These are phyloP conservation scores for Gallinago jamesoni DNA, from an alignment of 2,113 vertebrate genomes.

Conservation along the genomic window DNA sequence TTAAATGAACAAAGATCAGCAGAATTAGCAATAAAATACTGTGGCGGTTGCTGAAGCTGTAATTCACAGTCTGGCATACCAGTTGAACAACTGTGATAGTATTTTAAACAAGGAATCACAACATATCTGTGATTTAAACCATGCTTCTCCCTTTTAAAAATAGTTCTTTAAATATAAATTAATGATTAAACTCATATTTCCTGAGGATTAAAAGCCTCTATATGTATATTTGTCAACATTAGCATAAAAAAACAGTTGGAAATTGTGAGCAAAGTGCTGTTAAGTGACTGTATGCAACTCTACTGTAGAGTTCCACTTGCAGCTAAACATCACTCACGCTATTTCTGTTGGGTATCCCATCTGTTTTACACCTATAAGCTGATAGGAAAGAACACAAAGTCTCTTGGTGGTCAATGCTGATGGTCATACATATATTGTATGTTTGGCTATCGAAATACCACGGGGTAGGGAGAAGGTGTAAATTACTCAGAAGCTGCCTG, in stretches of 20 bases:
- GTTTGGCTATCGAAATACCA: neutral
- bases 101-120: neutral
- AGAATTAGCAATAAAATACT: neutral
- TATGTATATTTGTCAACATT: neutral
- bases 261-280: neutral
- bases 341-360: neutral
- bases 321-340: neutral
- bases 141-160: neutral
- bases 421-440: neutral
- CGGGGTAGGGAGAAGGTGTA: neutral
- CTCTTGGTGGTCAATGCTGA: neutral
- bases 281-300: neutral
- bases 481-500: slow-evolving; percentile 27
- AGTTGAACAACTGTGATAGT: neutral
- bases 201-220: neutral
- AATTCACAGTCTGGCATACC: neutral
- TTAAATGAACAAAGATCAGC: neutral
- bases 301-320: neutral
- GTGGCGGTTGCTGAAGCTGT: neutral
- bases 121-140: neutral
- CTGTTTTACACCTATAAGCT: slow-evolving; percentile 4
- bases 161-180: neutral
- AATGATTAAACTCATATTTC: neutral
- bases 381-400: neutral
- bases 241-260: neutral